These are phyloP conservation scores for Eupleurogrammus muticus DNA, from an alignment of 2,797 vertebrate genomes.

Conservation along the genomic window DNA sequence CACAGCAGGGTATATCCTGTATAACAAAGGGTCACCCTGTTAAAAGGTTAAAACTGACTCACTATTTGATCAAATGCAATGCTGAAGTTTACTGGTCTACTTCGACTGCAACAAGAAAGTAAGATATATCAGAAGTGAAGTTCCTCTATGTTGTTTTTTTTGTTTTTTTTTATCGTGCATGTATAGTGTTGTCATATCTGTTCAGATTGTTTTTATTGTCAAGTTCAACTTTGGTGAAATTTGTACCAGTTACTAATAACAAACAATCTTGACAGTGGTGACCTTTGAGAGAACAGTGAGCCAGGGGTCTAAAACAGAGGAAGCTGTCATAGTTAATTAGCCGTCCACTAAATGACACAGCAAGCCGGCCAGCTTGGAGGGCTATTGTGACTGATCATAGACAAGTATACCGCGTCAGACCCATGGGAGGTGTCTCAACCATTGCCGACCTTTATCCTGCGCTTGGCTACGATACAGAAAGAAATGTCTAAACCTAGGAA, in stretches of 20 bases:
- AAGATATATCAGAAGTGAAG: too few species aligned
- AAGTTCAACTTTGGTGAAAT: not conserved
- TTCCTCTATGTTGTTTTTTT: too few species aligned
- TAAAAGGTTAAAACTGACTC: too few species aligned
- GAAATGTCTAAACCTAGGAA: not conserved
- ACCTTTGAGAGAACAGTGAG: not conserved
- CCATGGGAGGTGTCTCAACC: not conserved
- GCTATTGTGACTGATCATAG: not conserved
- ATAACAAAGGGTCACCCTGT: not conserved
- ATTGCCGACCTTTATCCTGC: not conserved
- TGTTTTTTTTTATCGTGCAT: not conserved
- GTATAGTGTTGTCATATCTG: not conserved
- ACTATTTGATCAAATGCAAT: too few species aligned
- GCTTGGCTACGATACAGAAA: not conserved
- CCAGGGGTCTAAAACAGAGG: not conserved
- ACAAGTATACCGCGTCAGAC: not conserved
- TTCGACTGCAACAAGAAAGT: too few species aligned
- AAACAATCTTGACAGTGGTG: not conserved
- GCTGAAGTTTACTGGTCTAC: too few species aligned
- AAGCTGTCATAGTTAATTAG: not conserved
- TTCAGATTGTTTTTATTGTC: not conserved
- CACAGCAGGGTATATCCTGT: not conserved
- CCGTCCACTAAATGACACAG: not conserved
- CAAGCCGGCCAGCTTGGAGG: not conserved
- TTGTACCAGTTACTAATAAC: not conserved